These are phyloP conservation scores for Cephus pygmeus DNA, from an alignment of 2,888 invertebrate genomes.

Conservation along the genomic window DNA sequence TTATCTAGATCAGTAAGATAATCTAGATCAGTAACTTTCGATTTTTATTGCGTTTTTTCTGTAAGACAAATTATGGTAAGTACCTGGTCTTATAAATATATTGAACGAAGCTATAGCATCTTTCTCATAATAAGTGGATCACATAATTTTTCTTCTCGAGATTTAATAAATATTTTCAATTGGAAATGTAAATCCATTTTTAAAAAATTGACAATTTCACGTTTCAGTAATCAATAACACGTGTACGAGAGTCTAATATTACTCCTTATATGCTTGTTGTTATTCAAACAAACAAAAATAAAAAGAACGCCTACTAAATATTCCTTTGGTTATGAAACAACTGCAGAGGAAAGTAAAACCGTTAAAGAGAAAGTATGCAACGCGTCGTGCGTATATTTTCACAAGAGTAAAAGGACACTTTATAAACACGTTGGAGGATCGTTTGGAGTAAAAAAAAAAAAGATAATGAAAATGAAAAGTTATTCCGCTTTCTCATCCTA, in stretches of 20 bases:
- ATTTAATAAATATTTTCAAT: background rate
- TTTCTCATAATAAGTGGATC: background rate
- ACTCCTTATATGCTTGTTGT: no score
- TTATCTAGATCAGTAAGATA: background rate
- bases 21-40: background rate
- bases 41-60: background rate
- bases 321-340: no score
- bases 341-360: no score
- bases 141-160: background rate
- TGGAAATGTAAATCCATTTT: background rate
- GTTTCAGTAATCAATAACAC: background rate
- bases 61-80: background rate
- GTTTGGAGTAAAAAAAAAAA: no score
- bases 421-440: no score
- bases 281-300: no score
- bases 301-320: no score
- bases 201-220: background rate
- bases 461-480: no score
- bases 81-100: background rate
- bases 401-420: no score
- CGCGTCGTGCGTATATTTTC: no score
- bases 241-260: background rate
- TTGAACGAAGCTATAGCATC: background rate
- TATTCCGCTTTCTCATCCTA: no score
- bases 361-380: no score